A percentile compares a stretch with the other conserved stretches of the same genome.
These are phyloP conservation scores for Alfaro cultratus DNA, from an alignment of 2,797 vertebrate genomes.

Conservation along the genomic window DNA sequence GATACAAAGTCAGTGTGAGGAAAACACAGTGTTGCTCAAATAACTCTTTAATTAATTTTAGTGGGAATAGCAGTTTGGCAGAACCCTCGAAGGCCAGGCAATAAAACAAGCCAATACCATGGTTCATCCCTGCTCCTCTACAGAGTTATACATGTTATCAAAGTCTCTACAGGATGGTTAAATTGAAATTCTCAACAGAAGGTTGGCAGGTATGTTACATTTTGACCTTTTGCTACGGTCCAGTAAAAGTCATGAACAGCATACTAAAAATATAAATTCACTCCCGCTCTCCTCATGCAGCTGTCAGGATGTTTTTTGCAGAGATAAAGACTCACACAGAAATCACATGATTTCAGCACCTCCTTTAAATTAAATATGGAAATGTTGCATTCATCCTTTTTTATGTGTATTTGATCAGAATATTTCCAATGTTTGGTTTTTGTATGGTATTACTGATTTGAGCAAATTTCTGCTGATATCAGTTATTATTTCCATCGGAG, in stretches of 20 bases:
- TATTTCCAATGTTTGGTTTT: neutral
- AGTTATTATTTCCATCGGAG: neutral
- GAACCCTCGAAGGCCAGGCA: constrained; percentile 33
- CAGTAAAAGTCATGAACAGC: constrained; percentile 22
- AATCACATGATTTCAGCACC: neutral
- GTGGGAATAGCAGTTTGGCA: constrained; percentile 58
- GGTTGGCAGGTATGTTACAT: constrained; percentile 21
- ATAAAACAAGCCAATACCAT: constrained; percentile 19
- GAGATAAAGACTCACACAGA: constrained; percentile 2
- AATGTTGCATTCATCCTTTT: neutral
- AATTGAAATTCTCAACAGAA: constrained; percentile 21
- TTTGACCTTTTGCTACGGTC: constrained; percentile 36
- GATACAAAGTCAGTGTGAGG: constrained; percentile 50
- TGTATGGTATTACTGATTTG: neutral
- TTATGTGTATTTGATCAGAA: neutral
- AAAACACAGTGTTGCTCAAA: constrained; percentile 53
- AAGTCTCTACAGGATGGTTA: constrained; percentile 5
- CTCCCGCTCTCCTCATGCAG: neutral
- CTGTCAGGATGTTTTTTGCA: neutral
- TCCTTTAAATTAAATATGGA: neutral
- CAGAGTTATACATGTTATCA: constrained; percentile 9
- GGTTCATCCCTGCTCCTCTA: constrained; percentile 5
- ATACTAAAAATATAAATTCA: constrained; percentile 10
- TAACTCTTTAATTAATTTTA: constrained; percentile 64
- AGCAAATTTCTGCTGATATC: neutral